Percentiles rank a stretch among this genome's conserved stretches.
Conservation (phyloP, 2,113 vertebrate genomes). For the Mola mola region DNA sequence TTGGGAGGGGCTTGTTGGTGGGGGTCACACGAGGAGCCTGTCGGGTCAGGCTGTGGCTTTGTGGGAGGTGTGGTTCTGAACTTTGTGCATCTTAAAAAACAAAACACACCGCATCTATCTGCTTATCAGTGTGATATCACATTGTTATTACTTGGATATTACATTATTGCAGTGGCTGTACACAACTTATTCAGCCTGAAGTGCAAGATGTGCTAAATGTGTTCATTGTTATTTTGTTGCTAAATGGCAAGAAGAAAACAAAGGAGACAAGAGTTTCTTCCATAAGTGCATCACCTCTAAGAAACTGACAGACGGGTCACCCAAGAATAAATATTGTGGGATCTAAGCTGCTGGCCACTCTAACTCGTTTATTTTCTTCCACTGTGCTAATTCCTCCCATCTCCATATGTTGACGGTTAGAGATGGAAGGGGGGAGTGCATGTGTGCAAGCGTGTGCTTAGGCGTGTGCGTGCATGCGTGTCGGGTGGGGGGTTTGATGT, state of each 20-base stretch:
- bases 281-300: constrained; percentile 39
- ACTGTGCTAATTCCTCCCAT: constrained; percentile 79
- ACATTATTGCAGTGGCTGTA: no score
- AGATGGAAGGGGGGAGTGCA: constrained; percentile 8
- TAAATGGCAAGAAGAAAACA: background rate
- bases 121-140: no score
- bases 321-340: constrained; percentile 56
- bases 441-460: constrained; percentile 24
- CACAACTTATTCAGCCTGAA: background rate
- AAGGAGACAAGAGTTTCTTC: background rate
- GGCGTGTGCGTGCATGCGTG: constrained; percentile 10
- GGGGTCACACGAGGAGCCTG: constrained; percentile 65
- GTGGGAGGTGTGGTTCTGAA: constrained; percentile 16
- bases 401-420: constrained; percentile 75
- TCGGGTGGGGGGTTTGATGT: constrained; percentile 32
- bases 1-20: constrained; percentile 44
- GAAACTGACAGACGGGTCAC: constrained; percentile 56
- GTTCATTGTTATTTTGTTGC: background rate
- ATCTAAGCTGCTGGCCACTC: constrained; percentile 63
- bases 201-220: background rate
- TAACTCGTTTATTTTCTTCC: constrained; percentile 78
- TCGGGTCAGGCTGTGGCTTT: constrained; percentile 48
- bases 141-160: no score
- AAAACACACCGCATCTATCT: background rate
- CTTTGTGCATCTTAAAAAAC: background rate